phyloP scores from a whole-genome alignment of 1,140 invertebrate species.

The Streblospio benedicti region DNA sequence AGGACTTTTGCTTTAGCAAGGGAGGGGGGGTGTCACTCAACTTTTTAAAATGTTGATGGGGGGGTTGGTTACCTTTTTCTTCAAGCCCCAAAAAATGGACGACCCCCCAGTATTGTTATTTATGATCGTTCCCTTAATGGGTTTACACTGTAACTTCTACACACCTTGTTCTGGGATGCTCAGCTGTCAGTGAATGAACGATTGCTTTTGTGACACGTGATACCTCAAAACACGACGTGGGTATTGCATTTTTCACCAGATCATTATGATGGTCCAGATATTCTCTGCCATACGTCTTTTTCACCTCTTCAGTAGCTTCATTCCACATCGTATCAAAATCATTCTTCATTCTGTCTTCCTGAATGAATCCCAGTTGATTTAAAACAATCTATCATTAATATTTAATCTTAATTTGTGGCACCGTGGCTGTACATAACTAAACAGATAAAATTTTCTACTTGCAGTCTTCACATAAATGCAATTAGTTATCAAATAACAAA shows the following conservation, averaged over 20 bases:
- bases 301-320: constrained; percentile 18
- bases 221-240: constrained; percentile 16
- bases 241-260: constrained; percentile 1
- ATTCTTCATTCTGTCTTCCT: background rate
- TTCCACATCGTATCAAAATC: constrained; percentile 19
- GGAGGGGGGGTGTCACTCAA: too few relatives aligned
- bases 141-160: too few relatives aligned
- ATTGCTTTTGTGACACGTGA: constrained; percentile 29
- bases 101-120: too few relatives aligned
- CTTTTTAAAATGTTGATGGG: too few relatives aligned
- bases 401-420: too few relatives aligned
- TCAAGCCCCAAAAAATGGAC: too few relatives aligned
- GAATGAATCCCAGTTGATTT: too few relatives aligned
- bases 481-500: background rate
- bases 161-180: too few relatives aligned
- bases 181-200: constrained; percentile 27
- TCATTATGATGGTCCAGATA: constrained; percentile 24
- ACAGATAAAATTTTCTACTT: background rate
- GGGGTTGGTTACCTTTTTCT: too few relatives aligned
- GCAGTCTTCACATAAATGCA: background rate
- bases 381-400: too few relatives aligned
- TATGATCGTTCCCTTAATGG: too few relatives aligned
- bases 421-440: background rate
- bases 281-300: constrained; percentile 24
- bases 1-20: too few relatives aligned